A percentile compares a stretch with the other conserved stretches of the same genome.
Evolutionary conservation across 2,888 invertebrate genomes (phyloP).

Genomic region (Selenia dentaria): DNA sequence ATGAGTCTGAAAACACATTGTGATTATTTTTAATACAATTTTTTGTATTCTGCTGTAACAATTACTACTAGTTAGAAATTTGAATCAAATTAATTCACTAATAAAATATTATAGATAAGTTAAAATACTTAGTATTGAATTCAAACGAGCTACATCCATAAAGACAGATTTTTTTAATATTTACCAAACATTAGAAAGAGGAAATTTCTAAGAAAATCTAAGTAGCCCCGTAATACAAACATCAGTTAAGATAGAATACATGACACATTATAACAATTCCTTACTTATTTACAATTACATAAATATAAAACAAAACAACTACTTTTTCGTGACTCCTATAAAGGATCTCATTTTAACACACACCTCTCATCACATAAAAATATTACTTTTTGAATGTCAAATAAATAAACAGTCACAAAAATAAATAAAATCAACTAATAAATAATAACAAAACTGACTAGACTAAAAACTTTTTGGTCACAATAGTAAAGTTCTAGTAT

Average conservation of each 20-base stretch:
- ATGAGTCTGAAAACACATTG: no score
- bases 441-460: constrained; percentile 25
- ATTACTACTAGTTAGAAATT: no score
- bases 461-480: constrained; percentile 23
- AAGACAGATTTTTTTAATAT: constrained; percentile 22
- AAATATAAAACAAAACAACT: constrained; percentile 7
- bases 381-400: neutral
- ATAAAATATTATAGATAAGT: constrained; percentile 12
- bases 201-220: constrained; percentile 30
- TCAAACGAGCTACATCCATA: constrained; percentile 26
- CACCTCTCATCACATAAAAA: no score
- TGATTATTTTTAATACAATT: no score
- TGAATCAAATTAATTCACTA: constrained; percentile 29
- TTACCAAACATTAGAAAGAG: constrained; percentile 26
- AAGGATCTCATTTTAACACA: neutral
- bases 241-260: constrained; percentile 30
- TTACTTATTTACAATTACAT: constrained; percentile 33
- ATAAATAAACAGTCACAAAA: constrained; percentile 12
- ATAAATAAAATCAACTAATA: constrained; percentile 2
- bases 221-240: constrained; percentile 29
- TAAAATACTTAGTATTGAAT: constrained; percentile 16
- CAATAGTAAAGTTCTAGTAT: no score
- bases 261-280: constrained; percentile 32
- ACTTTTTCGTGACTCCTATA: constrained; percentile 7
- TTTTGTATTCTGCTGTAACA: no score